Percentiles rank a stretch among this genome's conserved stretches.
Conservation (phyloP, 2,113 vertebrate species). For the Caracal caracal region DNA sequence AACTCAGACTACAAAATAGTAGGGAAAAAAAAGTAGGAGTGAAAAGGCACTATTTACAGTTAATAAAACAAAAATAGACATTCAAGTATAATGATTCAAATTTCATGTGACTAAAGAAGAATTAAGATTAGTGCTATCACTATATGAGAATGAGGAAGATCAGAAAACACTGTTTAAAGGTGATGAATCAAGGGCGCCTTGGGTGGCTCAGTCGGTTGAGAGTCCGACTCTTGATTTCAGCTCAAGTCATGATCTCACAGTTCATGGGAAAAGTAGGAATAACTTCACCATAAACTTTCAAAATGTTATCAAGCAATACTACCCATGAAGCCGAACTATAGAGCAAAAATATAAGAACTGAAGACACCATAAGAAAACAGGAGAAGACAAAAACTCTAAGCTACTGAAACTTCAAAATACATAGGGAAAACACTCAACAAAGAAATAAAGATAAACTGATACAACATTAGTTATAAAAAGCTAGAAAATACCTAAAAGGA, state of each 20-base stretch:
- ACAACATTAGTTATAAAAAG: neutral
- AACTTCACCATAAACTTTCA: neutral
- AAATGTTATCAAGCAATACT: neutral
- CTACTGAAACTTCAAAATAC: neutral
- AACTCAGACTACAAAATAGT: no score
- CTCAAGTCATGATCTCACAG: no score
- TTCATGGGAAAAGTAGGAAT: neutral
- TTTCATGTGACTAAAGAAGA: neutral
- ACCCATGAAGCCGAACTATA: neutral
- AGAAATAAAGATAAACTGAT: neutral
- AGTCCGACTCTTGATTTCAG: no score
- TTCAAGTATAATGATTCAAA: neutral
- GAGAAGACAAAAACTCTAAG: neutral
- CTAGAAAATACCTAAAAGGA: neutral
- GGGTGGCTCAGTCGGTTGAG: no score
- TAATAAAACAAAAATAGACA: neutral
- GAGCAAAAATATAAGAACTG: neutral
- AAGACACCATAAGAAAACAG: neutral
- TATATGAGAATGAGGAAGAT: neutral
- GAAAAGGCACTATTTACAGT: neutral
- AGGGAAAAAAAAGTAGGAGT: no score
- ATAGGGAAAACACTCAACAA: neutral
- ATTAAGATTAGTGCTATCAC: neutral
- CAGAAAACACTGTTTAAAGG: neutral
- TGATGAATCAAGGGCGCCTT: no score